Percentiles rank a stretch among this genome's conserved stretches.
Evolutionary conservation across 2,888 invertebrate genomes (phyloP).

Genomic region (Timema podura): DNA sequence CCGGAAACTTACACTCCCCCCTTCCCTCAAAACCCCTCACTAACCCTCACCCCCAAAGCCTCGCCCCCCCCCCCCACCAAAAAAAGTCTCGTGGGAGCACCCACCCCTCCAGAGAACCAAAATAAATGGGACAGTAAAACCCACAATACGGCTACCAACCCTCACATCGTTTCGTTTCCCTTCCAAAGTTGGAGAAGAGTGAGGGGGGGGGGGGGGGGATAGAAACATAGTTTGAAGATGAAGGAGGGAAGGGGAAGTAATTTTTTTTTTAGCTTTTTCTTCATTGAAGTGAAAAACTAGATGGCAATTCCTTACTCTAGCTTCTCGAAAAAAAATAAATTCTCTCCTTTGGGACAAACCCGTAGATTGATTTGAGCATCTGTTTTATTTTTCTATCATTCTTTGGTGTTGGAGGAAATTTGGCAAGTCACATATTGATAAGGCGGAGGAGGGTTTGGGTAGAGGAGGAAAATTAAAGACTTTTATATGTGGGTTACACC

Average conservation of each 20-base stretch:
- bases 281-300: conserved; percentile 17
- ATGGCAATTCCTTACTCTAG: background rate
- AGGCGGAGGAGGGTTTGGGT: no score
- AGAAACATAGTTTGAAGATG: conserved; percentile 13
- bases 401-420: no score
- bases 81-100: background rate
- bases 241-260: background rate
- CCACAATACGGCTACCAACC: conserved; percentile 29
- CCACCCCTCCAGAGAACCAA: conserved; percentile 20
- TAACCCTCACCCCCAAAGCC: background rate
- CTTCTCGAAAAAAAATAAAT: no score
- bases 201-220: conserved; percentile 18
- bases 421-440: no score
- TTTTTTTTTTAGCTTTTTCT: background rate
- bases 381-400: no score
- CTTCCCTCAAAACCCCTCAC: background rate
- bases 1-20: background rate
- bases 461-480: no score
- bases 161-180: conserved; percentile 22
- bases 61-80: background rate
- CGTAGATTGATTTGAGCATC: no score
- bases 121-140: conserved; percentile 31
- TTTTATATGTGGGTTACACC: no score
- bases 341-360: no score
- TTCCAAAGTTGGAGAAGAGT: background rate